Evolutionary conservation across 2,797 vertebrate species (phyloP).

Genomic region (Esox lucius): DNA sequence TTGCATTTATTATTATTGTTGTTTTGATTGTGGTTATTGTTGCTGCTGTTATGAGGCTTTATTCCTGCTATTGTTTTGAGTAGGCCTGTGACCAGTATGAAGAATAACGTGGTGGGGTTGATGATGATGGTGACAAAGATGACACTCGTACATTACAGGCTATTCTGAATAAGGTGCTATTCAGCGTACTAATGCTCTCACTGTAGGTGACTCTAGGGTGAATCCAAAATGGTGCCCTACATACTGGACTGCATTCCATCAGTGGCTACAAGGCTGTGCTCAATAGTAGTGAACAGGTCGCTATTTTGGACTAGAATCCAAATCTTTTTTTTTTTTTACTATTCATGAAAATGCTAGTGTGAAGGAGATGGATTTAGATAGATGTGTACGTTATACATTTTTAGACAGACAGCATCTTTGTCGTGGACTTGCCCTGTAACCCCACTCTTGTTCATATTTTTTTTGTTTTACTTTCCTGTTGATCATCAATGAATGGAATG

Average conservation of each 20-base stretch:
- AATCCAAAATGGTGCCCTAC: neutral
- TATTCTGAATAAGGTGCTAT: constrained; percentile 64
- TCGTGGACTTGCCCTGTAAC: constrained; percentile 48
- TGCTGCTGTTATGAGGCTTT: constrained; percentile 27
- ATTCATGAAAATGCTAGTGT: constrained; percentile 56
- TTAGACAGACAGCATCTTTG: constrained; percentile 22
- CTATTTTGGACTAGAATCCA: constrained; percentile 31
- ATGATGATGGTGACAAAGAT: neutral
- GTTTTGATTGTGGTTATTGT: neutral
- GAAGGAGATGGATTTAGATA: constrained; percentile 54
- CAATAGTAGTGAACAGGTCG: neutral
- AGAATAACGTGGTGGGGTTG: constrained; percentile 5
- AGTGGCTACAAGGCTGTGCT: neutral
- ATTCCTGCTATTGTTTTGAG: constrained; percentile 23
- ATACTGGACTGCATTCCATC: neutral
- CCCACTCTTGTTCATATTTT: constrained; percentile 37
- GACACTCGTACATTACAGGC: constrained; percentile 19
- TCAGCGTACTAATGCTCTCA: constrained; percentile 52
- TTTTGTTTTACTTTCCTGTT: neutral
- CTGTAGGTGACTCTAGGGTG: constrained; percentile 50
- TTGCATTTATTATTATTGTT: neutral
- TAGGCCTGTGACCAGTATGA: neutral
- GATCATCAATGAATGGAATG: constrained; percentile 32
- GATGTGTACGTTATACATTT: constrained; percentile 49
- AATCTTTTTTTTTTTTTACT: constrained; percentile 65